Conservation (phyloP, 2,888 invertebrate species). For the Ptychoptera albimana region DNA sequence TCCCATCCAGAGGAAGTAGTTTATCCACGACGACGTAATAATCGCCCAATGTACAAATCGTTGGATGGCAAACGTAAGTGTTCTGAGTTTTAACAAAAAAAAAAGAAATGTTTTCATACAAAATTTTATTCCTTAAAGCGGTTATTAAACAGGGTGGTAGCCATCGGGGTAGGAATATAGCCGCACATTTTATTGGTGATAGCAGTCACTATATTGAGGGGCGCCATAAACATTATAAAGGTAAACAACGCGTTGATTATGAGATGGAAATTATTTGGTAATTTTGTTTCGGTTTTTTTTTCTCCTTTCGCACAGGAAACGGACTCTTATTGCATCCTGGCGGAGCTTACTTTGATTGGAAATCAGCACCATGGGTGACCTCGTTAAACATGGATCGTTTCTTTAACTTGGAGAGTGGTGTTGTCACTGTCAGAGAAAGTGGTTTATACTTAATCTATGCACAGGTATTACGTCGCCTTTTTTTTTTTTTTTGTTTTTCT, state of each 20-base stretch:
- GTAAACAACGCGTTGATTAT: too few species aligned
- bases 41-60: too few species aligned
- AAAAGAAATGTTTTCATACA: too few species aligned
- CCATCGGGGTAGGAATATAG: too few species aligned
- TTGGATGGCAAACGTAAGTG: neutral
- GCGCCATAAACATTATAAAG: slow-evolving; percentile 35
- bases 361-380: slow-evolving; percentile 43
- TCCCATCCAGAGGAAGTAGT: neutral
- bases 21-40: neutral
- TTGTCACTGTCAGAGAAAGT: slow-evolving; percentile 42
- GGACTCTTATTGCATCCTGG: slow-evolving; percentile 46
- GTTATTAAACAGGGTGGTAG: neutral
- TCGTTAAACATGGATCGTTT: slow-evolving; percentile 39
- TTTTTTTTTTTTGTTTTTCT: too few species aligned
- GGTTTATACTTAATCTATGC: slow-evolving; percentile 57
- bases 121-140: too few species aligned
- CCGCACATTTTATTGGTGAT: too few species aligned
- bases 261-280: too few species aligned
- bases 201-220: slow-evolving; percentile 28
- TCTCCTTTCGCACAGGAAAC: too few species aligned
- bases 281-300: too few species aligned
- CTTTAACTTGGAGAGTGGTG: slow-evolving; percentile 40
- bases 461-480: slow-evolving; percentile 35
- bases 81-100: too few species aligned
- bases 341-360: slow-evolving; percentile 49